phyloP scores from a whole-genome alignment of 64 coral and sea anemone species.

The Stichodactyla helianthus region DNA sequence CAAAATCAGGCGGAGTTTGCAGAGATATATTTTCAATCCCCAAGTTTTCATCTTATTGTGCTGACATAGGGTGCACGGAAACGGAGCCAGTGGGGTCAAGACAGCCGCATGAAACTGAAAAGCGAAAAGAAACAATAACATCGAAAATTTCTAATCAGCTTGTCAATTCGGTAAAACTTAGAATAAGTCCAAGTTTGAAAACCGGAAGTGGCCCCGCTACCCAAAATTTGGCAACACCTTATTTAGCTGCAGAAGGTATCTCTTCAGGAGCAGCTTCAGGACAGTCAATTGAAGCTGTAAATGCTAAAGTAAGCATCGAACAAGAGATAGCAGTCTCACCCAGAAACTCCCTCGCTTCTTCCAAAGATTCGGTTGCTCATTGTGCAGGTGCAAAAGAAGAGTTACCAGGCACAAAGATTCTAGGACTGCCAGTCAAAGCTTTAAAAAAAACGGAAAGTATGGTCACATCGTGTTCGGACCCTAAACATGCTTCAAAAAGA shows the following conservation, averaged over 20 bases:
- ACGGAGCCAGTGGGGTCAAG: neutral
- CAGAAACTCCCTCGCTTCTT: neutral
- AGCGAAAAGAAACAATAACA: neutral
- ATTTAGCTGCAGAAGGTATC: no score
- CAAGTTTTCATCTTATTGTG: neutral
- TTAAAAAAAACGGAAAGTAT: neutral
- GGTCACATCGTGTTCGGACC: neutral
- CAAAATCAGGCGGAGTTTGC: no score
- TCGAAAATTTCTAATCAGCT: neutral
- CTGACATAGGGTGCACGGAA: neutral
- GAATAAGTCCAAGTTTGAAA: no score
- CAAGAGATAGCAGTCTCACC: neutral
- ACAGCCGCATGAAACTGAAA: neutral
- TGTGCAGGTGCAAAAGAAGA: neutral
- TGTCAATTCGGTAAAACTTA: no score
- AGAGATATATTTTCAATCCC: neutral
- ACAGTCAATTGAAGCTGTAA: neutral
- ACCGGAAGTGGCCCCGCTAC: no score
- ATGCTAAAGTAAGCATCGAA: neutral
- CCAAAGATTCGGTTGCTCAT: neutral
- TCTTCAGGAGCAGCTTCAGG: neutral
- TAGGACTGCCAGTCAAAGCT: neutral
- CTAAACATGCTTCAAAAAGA: neutral
- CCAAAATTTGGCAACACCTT: no score
- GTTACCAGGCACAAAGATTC: no score